phyloP scores from a whole-genome alignment of 2,113 vertebrate species.

The Prionailurus viverrinus region DNA sequence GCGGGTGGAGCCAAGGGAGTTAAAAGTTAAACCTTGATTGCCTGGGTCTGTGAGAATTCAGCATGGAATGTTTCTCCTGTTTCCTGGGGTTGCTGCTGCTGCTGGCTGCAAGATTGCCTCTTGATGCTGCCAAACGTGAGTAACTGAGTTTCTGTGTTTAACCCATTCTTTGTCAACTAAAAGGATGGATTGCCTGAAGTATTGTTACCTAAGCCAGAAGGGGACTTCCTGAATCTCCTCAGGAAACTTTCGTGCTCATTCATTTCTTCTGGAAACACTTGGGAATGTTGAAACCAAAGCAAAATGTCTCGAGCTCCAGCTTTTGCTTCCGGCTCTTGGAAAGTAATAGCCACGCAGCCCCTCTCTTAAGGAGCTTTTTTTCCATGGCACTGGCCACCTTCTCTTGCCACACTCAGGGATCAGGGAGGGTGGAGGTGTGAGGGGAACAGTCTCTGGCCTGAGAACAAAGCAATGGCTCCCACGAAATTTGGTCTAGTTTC shows the following conservation, averaged over 20 bases:
- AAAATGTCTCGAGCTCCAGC: neutral
- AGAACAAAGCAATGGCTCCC: neutral
- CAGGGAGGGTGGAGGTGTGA: too few species aligned
- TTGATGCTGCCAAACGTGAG: conserved; percentile 84
- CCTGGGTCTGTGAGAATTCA: neutral
- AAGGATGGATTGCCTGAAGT: neutral
- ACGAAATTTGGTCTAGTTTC: neutral
- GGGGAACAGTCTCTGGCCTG: neutral
- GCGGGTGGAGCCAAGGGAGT: neutral
- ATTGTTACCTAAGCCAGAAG: neutral
- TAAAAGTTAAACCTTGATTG: neutral
- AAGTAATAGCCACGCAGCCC: neutral
- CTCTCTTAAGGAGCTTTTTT: neutral
- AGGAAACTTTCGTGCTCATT: neutral
- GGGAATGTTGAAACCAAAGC: neutral
- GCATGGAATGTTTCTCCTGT: conserved; percentile 77
- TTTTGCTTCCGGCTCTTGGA: neutral
- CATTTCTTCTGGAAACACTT: neutral
- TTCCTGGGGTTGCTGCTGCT: conserved; percentile 83
- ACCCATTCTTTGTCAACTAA: neutral
- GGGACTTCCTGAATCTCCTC: neutral
- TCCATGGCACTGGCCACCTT: neutral
- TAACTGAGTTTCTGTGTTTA: conserved; percentile 46
- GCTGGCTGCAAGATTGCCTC: conserved; percentile 70
- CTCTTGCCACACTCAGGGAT: neutral